phyloP scores from a whole-genome alignment of 2,797 vertebrate species.

The Falco rusticolus region DNA sequence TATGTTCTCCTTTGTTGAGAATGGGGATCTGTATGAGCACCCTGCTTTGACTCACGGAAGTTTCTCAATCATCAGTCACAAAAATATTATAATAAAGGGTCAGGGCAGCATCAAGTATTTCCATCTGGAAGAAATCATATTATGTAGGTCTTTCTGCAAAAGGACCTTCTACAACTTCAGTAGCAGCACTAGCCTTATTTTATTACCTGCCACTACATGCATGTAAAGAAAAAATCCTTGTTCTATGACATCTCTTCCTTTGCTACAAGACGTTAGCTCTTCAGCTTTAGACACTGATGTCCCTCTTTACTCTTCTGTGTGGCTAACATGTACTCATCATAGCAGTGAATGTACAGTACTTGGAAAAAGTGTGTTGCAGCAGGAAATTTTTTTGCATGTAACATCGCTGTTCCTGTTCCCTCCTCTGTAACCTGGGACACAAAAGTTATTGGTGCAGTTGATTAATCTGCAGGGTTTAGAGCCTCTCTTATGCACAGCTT shows the following conservation, averaged over 20 bases:
- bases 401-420: background rate
- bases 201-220: background rate
- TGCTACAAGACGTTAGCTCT: background rate
- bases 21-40: background rate
- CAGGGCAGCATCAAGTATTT: background rate
- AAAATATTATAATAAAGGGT: background rate
- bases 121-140: background rate
- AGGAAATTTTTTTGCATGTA: background rate
- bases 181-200: background rate
- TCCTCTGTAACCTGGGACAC: background rate
- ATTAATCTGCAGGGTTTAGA: background rate
- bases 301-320: background rate
- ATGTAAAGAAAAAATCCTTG: background rate
- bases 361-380: background rate
- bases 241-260: background rate
- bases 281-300: background rate
- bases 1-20: background rate
- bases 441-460: background rate
- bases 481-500: background rate
- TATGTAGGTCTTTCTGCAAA: background rate
- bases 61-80: background rate
- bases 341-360: background rate
- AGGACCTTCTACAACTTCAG: background rate
- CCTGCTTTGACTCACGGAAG: background rate
- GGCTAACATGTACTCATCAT: background rate